phyloP scores from a whole-genome alignment of 1,140 invertebrate species.

The Calosoma granatense region DNA sequence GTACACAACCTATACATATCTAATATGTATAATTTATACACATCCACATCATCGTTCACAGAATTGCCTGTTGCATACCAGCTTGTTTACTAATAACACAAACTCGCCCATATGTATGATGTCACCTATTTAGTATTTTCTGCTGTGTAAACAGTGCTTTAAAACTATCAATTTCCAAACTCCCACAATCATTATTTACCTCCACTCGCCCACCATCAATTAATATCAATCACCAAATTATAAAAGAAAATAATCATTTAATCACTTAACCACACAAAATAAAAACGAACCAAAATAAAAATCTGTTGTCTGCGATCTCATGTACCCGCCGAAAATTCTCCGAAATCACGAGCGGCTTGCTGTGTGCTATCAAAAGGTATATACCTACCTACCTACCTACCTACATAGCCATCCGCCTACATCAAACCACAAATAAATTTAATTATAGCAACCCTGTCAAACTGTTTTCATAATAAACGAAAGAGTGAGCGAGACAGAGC shows the following conservation, averaged over 20 bases:
- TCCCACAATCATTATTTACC: too few species aligned
- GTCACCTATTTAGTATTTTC: too few species aligned
- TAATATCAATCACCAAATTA: neutral
- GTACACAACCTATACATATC: slow-evolving; percentile 20
- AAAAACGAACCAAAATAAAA: neutral
- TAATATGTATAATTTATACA: too few species aligned
- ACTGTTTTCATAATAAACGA: neutral
- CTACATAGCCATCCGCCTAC: neutral
- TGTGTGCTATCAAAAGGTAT: too few species aligned
- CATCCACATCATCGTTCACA: too few species aligned
- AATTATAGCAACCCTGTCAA: neutral
- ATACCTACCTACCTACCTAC: too few species aligned
- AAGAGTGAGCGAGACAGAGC: neutral
- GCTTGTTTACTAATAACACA: too few species aligned
- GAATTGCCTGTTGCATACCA: too few species aligned
- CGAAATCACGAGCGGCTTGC: neutral
- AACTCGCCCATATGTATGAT: too few species aligned
- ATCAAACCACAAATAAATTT: neutral
- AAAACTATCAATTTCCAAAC: too few species aligned
- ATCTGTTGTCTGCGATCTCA: neutral
- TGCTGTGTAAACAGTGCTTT: too few species aligned
- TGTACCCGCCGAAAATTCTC: neutral
- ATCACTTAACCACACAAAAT: neutral
- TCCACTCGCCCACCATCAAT: neutral
- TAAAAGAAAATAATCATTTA: neutral